These are phyloP conservation scores for Herpetotheres cachinnans DNA, from an alignment of 2,113 vertebrate species.

Conservation along the genomic window DNA sequence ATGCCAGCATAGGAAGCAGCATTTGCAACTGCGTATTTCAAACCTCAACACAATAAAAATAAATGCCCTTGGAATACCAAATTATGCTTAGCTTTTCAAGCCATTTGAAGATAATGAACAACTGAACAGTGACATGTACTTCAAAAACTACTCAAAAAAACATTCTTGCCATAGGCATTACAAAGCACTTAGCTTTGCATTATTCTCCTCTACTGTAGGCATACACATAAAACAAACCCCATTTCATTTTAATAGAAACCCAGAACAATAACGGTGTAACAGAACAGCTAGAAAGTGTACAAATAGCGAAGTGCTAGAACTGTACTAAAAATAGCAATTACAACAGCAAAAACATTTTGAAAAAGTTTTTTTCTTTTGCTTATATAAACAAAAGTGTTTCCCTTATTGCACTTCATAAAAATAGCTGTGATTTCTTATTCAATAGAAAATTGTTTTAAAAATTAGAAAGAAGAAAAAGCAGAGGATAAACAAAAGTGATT, in stretches of 20 bases:
- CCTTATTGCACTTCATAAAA: neutral
- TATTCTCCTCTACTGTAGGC: neutral
- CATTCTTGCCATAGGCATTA: neutral
- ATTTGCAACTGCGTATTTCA: neutral
- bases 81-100: neutral
- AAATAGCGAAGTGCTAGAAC: neutral
- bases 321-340: neutral
- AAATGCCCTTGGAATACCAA: neutral
- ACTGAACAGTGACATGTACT: neutral
- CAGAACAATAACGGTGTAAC: neutral
- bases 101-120: slow-evolving; percentile 5
- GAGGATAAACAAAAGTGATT: neutral
- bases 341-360: neutral
- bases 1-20: neutral
- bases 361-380: neutral
- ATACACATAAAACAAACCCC: neutral
- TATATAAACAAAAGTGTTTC: neutral
- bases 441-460: neutral
- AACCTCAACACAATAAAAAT: neutral
- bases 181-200: neutral
- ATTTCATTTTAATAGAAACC: neutral
- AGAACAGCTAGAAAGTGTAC: neutral
- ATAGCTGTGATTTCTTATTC: neutral
- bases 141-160: neutral
- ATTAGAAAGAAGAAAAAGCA: neutral